Conservation (phyloP, 2,113 vertebrate genomes). For the Podilymbus podiceps region DNA sequence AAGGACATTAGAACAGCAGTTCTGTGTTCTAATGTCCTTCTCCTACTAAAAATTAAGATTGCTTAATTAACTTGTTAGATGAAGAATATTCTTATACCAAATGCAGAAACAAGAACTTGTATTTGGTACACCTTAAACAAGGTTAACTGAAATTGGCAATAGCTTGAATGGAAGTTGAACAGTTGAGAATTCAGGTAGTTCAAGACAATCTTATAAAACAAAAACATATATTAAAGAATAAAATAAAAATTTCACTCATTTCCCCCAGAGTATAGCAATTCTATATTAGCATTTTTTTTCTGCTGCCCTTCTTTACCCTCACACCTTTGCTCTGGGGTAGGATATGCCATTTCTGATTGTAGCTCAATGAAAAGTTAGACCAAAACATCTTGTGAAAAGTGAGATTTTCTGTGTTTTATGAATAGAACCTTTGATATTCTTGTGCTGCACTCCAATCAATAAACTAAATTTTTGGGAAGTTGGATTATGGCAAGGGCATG, state of each 20-base stretch:
- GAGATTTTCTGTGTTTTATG: not conserved
- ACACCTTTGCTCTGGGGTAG: not conserved
- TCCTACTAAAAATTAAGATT: conserved; percentile 29
- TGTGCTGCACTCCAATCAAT: not conserved
- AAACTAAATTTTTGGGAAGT: not conserved
- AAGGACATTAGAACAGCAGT: too few relatives aligned
- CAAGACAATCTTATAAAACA: not conserved
- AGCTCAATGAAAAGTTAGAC: not conserved
- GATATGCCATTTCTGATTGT: not conserved
- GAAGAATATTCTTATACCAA: not conserved
- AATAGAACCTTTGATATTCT: not conserved
- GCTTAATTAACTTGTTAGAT: not conserved
- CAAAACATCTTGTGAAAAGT: not conserved
- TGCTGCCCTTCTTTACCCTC: not conserved
- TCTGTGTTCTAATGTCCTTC: not conserved
- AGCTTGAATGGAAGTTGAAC: not conserved
- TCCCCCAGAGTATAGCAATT: not conserved
- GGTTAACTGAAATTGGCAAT: not conserved
- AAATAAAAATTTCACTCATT: not conserved
- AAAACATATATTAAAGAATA: not conserved
- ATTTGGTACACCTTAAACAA: not conserved
- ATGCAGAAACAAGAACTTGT: not conserved
- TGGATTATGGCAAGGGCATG: not conserved
- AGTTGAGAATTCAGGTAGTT: not conserved
- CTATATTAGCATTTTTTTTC: not conserved